Evolutionary conservation across 2,888 invertebrate genomes (phyloP).

Genomic region (Nudaria mundana): DNA sequence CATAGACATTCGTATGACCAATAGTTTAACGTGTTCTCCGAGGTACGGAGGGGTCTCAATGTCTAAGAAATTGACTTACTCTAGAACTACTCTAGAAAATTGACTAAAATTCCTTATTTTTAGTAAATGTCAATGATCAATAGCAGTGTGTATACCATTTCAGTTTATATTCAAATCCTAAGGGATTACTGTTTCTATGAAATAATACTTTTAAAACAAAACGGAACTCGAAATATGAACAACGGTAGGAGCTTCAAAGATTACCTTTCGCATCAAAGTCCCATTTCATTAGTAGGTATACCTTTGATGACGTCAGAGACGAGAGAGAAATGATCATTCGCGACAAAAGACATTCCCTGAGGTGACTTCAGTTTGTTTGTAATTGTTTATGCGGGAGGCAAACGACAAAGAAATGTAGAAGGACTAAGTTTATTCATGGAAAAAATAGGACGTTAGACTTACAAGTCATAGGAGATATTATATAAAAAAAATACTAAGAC

Average conservation of each 20-base stretch:
- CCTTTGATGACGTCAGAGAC: slow-evolving; percentile 37
- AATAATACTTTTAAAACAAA: slow-evolving; percentile 1
- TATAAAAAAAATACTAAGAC: too few relatives aligned
- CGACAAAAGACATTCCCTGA: slow-evolving; percentile 62
- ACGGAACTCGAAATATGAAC: slow-evolving; percentile 15
- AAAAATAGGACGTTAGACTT: not conserved
- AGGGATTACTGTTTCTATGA: not conserved
- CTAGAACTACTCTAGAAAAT: too few relatives aligned
- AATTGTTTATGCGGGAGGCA: slow-evolving; percentile 66
- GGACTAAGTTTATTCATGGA: slow-evolving; percentile 21
- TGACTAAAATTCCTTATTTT: too few relatives aligned
- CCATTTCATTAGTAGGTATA: slow-evolving; percentile 62
- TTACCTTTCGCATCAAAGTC: slow-evolving; percentile 48
- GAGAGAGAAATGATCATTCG: slow-evolving; percentile 55
- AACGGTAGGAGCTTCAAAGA: slow-evolving; percentile 37
- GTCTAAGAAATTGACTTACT: too few relatives aligned
- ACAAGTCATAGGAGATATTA: too few relatives aligned
- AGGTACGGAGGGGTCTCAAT: too few relatives aligned
- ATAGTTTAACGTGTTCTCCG: too few relatives aligned
- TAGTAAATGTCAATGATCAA: too few relatives aligned
- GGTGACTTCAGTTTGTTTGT: slow-evolving; percentile 64
- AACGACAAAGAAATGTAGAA: slow-evolving; percentile 47
- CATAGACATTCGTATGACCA: too few relatives aligned
- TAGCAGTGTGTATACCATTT: not conserved
- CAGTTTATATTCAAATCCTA: not conserved